These are phyloP conservation scores for Papilio polytes DNA, from an alignment of 1,140 invertebrate species.

Conservation along the genomic window DNA sequence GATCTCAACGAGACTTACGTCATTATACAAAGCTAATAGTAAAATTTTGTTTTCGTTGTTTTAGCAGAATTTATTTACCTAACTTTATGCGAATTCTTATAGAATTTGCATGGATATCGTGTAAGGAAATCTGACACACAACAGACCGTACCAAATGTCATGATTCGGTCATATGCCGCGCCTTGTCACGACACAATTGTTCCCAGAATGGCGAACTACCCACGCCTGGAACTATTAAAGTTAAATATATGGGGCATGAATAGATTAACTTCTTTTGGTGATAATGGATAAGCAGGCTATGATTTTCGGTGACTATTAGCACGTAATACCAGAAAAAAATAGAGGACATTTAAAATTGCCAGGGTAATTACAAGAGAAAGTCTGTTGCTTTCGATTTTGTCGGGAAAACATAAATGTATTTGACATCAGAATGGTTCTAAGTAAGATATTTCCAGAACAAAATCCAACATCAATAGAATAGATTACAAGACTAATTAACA, in stretches of 20 bases:
- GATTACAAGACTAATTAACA: neutral
- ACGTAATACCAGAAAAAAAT: neutral
- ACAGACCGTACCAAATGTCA: neutral
- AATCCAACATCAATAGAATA: neutral
- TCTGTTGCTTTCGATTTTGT: too few species aligned
- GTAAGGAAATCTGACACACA: neutral
- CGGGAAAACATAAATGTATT: neutral
- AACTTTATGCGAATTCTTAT: neutral
- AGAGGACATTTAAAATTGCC: neutral
- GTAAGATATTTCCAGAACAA: neutral
- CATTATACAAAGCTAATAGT: neutral
- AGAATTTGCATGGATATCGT: neutral
- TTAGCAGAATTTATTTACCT: neutral
- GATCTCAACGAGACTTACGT: neutral
- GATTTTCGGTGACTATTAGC: neutral
- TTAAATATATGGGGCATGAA: neutral
- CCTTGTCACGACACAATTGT: conserved; percentile 17
- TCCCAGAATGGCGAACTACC: neutral
- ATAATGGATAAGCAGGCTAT: neutral
- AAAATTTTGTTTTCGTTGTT: too few species aligned
- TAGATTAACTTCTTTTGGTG: neutral
- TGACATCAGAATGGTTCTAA: neutral
- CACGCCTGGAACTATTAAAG: neutral
- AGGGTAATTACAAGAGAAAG: too few species aligned
- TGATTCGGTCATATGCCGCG: conserved; percentile 15